Conservation (phyloP, 1,140 invertebrate genomes). For the Brevipalpus yothersi region DNA sequence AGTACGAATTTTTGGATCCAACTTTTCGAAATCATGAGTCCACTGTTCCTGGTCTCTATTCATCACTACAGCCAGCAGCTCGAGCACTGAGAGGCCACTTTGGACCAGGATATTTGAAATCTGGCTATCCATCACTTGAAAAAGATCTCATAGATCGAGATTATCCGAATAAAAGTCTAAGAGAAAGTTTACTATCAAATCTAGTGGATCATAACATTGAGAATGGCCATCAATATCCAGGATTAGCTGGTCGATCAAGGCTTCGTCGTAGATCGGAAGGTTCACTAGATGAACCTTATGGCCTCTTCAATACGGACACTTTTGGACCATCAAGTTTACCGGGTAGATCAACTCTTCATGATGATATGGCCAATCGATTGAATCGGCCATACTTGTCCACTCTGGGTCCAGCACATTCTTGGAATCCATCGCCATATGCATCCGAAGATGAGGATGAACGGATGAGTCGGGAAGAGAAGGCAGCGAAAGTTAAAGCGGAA, state of each 20-base stretch:
- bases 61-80: neutral
- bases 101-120: neutral
- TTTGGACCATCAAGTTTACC: neutral
- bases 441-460: conserved; percentile 27
- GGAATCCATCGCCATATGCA: conserved; percentile 31
- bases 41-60: neutral
- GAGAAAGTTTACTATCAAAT: conserved; percentile 2
- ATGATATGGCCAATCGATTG: no score
- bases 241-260: neutral
- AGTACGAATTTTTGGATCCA: conserved; percentile 21
- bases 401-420: conserved; percentile 22
- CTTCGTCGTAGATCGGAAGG: neutral
- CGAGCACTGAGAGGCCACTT: conserved; percentile 15
- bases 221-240: neutral
- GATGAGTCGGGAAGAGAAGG: conserved; percentile 29
- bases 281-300: neutral
- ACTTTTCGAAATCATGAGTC: neutral
- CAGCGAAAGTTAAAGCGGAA: conserved; percentile 33
- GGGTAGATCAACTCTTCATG: neutral
- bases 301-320: neutral
- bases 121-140: neutral
- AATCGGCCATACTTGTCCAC: neutral
- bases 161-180: conserved; percentile 7
- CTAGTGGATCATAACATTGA: conserved; percentile 1
- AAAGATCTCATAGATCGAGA: conserved; percentile 9